Conservation (phyloP, 2,888 invertebrate genomes). For the Pegoplata infirma region DNA sequence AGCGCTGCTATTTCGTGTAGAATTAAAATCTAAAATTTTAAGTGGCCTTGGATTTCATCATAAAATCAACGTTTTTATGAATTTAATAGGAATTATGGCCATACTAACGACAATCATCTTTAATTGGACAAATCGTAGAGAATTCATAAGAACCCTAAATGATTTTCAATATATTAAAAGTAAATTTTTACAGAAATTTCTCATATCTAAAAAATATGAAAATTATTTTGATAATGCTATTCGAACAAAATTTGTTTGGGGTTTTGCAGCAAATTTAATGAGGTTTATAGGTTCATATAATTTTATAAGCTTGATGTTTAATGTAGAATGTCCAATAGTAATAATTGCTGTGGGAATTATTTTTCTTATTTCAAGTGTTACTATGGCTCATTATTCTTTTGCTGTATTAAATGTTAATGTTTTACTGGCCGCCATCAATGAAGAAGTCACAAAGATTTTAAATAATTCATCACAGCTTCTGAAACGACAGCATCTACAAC, state of each 20-base stretch:
- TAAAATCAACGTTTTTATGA: neutral
- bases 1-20: neutral
- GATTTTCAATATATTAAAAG: neutral
- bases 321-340: neutral
- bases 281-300: neutral
- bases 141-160: constrained; percentile 11
- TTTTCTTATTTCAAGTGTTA: neutral
- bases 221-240: neutral
- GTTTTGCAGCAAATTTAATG: neutral
- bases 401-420: neutral
- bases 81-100: neutral
- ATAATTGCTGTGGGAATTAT: neutral
- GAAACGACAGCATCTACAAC: neutral
- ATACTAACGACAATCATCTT: neutral
- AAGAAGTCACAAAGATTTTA: constrained; percentile 2
- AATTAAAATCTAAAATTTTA: neutral
- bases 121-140: constrained; percentile 12
- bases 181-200: neutral
- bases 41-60: neutral
- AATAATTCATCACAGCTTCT: neutral
- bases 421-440: neutral
- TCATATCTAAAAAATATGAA: neutral
- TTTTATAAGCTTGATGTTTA: neutral
- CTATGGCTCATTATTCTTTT: constrained; percentile 18
- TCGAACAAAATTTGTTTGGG: neutral